These are phyloP conservation scores for Belonocnema kinseyi DNA, from an alignment of 1,140 invertebrate species.

Conservation along the genomic window DNA sequence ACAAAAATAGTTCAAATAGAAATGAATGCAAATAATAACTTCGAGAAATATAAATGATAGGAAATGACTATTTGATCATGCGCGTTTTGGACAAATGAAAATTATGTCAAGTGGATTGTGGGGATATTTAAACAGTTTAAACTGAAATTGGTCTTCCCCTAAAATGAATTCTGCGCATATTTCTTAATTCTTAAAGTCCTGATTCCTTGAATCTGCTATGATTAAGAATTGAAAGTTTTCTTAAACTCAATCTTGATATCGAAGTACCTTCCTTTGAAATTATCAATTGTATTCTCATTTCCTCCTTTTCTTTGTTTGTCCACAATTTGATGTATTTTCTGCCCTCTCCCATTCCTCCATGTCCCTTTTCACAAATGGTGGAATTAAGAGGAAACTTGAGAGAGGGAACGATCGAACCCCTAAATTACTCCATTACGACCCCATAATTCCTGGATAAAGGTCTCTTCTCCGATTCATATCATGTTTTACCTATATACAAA, in stretches of 20 bases:
- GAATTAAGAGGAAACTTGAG: neutral
- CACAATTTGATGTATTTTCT: neutral
- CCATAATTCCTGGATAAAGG: conserved; percentile 11
- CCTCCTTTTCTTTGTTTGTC: conserved; percentile 5
- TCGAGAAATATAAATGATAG: no score
- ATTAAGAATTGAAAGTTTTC: conserved; percentile 1
- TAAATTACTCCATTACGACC: conserved; percentile 17
- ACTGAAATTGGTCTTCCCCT: neutral
- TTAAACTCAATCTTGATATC: neutral
- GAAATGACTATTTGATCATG: no score
- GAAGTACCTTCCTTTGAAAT: conserved; percentile 36
- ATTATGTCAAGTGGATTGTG: no score
- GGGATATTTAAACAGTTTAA: neutral
- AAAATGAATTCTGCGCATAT: conserved; percentile 6
- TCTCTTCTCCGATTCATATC: neutral
- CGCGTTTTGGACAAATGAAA: no score
- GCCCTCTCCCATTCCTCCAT: neutral
- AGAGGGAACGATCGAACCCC: conserved; percentile 2
- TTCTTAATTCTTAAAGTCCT: neutral
- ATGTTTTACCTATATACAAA: neutral
- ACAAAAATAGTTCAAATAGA: no score
- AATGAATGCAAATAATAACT: no score
- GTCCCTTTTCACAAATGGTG: neutral
- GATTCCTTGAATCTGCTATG: neutral
- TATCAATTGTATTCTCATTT: conserved; percentile 47